Evolutionary conservation across 2,113 vertebrate species (phyloP), one percentile per base, ranked within the genome.

Genomic region (Accipiter virgatus): DNA sequence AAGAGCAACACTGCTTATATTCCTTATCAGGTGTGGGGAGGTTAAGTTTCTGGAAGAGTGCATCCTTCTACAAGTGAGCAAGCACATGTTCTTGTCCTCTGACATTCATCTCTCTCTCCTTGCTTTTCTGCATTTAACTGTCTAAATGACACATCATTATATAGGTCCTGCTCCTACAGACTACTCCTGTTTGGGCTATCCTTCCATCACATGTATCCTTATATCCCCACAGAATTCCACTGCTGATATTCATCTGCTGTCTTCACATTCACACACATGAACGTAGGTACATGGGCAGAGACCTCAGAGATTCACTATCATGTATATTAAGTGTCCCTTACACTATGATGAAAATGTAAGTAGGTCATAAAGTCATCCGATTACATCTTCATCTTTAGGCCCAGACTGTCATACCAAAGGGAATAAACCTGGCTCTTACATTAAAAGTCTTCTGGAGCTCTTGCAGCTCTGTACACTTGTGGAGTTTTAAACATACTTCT

Each of bases 271-370:
- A 6, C 25, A 25, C 3, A 48, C 27, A 23, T 45, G 48, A 65
- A 34, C 1, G 2, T 25, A 38, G 32, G 8, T 43, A 42, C 23
- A 11, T 29, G 15, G 48, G 16, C n/a, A 81, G 21, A 87, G 17
- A 40, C 38, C 22, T 66, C 50, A 86, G 45, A 88, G 26, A n/a
- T 1, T 31, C 8, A 32, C 55, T 62, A 3, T 17, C 19, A 31
- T 3, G 4, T 66, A 34, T 22, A 13, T 4, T 65, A 36, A 34
- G 5, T 0, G 0, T 25, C 23, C 25, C 89, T 94, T 80, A 71
- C 12, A 20, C 6, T 36, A 23, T 26, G 32, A 40, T 16, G 10
- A 58, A 63, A 92, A 50, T 21, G 4, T n/a, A 91, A 89, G 18
- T 13, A 43, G 10, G 11, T 48, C 0, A 0, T 75, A 79, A 91